Base-by-base conservation (phyloP, 2,797 vertebrate species). In the Streptopelia turtur region DNA sequence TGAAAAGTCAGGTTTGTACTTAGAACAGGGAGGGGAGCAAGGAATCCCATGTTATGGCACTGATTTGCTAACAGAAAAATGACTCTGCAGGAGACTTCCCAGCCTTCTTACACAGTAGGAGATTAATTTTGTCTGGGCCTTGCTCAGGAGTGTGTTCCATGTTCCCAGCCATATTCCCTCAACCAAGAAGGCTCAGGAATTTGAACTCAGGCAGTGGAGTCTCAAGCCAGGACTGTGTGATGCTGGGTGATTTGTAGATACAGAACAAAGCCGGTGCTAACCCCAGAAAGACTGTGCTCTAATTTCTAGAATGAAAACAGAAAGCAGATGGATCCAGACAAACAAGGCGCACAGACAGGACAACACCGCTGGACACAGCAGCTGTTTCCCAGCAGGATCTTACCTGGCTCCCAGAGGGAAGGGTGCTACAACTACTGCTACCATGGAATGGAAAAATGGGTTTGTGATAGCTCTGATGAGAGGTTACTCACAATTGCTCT, bases 261-360 rank as follows among this genome's bases (percentile, higher is more conserved):
- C 23, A 80, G 75, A 78, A 89, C 71, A 77, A 66, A 82, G 83
- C 87, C 86, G 72, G 52, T 60, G 52, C 60, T 80, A 70, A 89
- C 22, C 22, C 52, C 68, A 75, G 81, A 31, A 84, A 70, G 49
- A 79, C 41, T 66, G 77, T 17, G 33, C n/a, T 78, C 37, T 59
- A 70, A 57, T 92, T 92, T 87, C 82, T 57, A 95, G 45, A 37
- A 94, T 94, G 93, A 80, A 79, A 93, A 95, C 92, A 93, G 81
- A 96, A 94, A 96, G 94, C 95, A 89, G 89, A 85, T 85, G 93
- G 78, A 95, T 90, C 41, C 60, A 95, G 92, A 93, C 96, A 95
- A 89, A 94, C 78, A 89, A 92, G 55, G 33, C 0, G 4, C 94
- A 93, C 75, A 61, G 75, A 95, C 89, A 94, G 33, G 93, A 96